Conservation (phyloP, 2,888 invertebrate genomes). For the Stenoptilia bipunctidactyla region DNA sequence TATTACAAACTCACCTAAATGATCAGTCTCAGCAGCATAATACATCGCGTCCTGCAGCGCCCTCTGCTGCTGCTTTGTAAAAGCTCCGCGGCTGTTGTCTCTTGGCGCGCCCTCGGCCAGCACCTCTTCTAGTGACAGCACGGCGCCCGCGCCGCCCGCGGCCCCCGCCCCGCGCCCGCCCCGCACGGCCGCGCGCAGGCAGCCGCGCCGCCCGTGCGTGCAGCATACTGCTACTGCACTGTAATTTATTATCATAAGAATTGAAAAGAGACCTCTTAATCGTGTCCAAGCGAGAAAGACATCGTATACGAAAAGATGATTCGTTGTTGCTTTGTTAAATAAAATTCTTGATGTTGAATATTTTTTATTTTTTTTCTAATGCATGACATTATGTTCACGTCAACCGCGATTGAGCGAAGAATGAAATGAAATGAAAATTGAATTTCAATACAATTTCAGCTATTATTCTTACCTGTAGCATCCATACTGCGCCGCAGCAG, state of each 20-base stretch:
- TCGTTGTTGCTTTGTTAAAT: no score
- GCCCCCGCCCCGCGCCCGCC: slow-evolving; percentile 64
- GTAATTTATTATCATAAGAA: no score
- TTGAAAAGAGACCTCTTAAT: no score
- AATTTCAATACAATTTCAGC: no score
- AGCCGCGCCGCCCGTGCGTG: slow-evolving; percentile 85
- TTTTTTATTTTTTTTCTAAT: no score
- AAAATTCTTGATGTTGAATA: no score
- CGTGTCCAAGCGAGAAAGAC: no score
- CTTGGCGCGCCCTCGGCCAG: slow-evolving; percentile 82
- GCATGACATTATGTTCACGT: no score
- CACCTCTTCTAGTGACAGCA: slow-evolving; percentile 90
- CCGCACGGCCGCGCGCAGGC: slow-evolving; percentile 78
- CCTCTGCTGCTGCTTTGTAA: slow-evolving; percentile 86
- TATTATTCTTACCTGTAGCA: slow-evolving; percentile 79
- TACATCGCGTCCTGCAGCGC: slow-evolving; percentile 94
- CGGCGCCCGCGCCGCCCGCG: slow-evolving; percentile 76
- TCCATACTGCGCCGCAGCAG: slow-evolving; percentile 87
- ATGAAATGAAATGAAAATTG: no score
- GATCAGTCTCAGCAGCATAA: slow-evolving; percentile 92
- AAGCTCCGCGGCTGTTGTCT: slow-evolving; percentile 45
- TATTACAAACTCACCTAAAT: slow-evolving; percentile 75
- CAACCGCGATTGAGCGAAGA: no score
- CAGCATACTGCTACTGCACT: slow-evolving; percentile 92
- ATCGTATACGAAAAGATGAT: no score